Conservation (phyloP, 2,797 vertebrate genomes). For the Malurus splendens region DNA sequence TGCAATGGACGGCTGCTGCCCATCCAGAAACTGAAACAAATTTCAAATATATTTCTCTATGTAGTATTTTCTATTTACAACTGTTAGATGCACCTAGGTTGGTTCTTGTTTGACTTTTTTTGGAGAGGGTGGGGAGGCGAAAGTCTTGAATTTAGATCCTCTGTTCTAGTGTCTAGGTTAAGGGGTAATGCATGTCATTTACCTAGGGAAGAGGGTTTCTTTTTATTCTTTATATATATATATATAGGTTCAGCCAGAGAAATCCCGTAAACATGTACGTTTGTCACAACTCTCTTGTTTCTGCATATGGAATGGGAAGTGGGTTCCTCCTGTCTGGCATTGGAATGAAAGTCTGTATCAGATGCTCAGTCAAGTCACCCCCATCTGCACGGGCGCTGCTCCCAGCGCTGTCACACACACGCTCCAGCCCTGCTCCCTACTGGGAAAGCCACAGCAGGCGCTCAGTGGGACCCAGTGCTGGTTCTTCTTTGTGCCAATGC, state of each 20-base stretch:
- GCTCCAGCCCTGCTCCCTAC: slow-evolving; percentile 10
- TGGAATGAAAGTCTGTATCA: slow-evolving; percentile 6
- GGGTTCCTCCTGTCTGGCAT: slow-evolving; percentile 50
- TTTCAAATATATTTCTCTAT: slow-evolving; percentile 67
- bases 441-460: not conserved
- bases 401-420: not conserved
- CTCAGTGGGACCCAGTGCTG: not conserved
- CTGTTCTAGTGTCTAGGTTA: slow-evolving; percentile 55
- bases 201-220: slow-evolving; percentile 36
- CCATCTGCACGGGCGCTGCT: not conserved
- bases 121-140: slow-evolving; percentile 50
- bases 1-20: slow-evolving; percentile 38
- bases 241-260: slow-evolving; percentile 44
- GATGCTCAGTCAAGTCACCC: slow-evolving; percentile 10
- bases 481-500: slow-evolving; percentile 16
- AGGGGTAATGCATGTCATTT: slow-evolving; percentile 32
- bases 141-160: slow-evolving; percentile 56
- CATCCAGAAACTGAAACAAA: slow-evolving; percentile 61
- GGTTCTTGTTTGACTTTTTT: slow-evolving; percentile 56
- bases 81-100: slow-evolving; percentile 63
- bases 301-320: slow-evolving; percentile 33
- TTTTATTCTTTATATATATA: not conserved
- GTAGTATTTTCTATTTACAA: slow-evolving; percentile 71
- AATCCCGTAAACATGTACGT: slow-evolving; percentile 16
- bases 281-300: slow-evolving; percentile 42